Evolutionary conservation across 2,888 invertebrate genomes (phyloP).

Genomic region (Drepanosiphum platanoidis): DNA sequence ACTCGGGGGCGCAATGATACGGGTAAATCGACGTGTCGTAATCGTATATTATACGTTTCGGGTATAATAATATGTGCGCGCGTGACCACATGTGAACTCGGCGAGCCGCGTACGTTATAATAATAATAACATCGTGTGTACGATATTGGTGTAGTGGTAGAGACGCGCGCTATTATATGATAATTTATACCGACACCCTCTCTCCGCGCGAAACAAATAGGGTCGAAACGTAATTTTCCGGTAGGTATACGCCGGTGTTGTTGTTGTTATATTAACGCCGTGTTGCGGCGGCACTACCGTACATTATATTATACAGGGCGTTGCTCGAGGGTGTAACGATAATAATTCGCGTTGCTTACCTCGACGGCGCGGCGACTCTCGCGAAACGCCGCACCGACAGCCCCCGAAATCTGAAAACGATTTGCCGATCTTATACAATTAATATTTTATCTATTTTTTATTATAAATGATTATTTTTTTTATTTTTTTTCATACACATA

Average conservation of each 20-base stretch:
- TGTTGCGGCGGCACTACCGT: too few relatives aligned
- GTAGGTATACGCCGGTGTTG: neutral
- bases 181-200: neutral
- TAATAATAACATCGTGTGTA: neutral
- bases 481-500: too few relatives aligned
- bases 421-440: too few relatives aligned
- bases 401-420: too few relatives aligned
- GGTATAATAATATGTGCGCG: neutral
- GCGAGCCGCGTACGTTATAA: neutral
- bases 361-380: neutral
- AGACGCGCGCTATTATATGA: neutral
- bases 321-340: too few relatives aligned
- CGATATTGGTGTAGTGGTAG: too few relatives aligned
- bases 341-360: neutral
- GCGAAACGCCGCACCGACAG: neutral
- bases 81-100: neutral
- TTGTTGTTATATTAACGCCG: neutral
- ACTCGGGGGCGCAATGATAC: too few relatives aligned
- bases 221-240: conserved; percentile 10
- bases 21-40: neutral
- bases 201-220: neutral
- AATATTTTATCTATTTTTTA: too few relatives aligned
- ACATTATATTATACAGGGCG: neutral
- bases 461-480: too few relatives aligned
- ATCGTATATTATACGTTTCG: neutral